A percentile compares a stretch with the other conserved stretches of the same genome.
phyloP scores from a whole-genome alignment of 2,113 vertebrate species.

The Trogon melanurus region DNA sequence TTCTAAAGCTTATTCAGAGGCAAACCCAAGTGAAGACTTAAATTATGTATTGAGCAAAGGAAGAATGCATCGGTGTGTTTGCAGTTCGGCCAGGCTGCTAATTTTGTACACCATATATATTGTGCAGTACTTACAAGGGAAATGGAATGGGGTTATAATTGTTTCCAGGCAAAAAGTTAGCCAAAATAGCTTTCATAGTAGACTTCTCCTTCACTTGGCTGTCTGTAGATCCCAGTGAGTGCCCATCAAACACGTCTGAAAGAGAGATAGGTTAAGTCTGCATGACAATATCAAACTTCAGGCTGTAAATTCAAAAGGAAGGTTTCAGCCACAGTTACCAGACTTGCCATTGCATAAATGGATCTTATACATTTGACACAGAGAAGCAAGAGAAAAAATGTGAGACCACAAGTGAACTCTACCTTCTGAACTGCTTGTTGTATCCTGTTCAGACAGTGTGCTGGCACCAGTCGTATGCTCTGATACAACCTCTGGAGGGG shows the following conservation, averaged over 20 bases:
- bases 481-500: conserved; percentile 80
- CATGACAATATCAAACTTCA: not conserved
- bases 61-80: not conserved
- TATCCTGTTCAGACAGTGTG: conserved; percentile 82
- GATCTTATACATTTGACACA: not conserved
- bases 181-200: conserved; percentile 99
- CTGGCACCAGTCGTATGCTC: conserved; percentile 75
- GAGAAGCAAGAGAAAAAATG: not conserved
- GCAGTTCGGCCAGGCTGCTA: not conserved
- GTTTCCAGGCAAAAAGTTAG: conserved; percentile 96
- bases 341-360: not conserved
- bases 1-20: not conserved
- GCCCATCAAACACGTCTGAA: conserved; percentile 95
- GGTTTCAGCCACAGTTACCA: not conserved
- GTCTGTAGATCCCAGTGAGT: conserved; percentile 90
- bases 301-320: not conserved
- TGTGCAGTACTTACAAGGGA: conserved; percentile 88
- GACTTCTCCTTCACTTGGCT: conserved; percentile 98
- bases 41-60: not conserved
- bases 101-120: not conserved
- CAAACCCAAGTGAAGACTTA: not conserved
- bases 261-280: not conserved
- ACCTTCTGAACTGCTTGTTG: conserved; percentile 90
- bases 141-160: conserved; percentile 95
- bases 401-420: not conserved